Base-by-base conservation (phyloP, 2,888 invertebrate genomes). In the Cantharis nigra region DNA sequence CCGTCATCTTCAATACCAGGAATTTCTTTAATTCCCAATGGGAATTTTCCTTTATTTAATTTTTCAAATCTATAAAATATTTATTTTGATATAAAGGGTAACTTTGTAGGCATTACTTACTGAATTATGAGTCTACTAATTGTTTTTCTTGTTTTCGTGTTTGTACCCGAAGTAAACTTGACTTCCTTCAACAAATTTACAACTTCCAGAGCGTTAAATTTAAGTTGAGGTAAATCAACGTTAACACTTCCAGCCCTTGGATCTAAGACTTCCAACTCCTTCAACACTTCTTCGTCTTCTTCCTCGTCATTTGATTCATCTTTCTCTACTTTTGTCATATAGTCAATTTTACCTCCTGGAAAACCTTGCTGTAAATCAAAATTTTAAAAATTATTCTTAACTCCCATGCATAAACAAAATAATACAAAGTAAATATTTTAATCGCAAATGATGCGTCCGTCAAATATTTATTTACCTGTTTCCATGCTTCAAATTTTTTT, bases 221-320 rank as follows among this genome's bases (percentile, higher is more conserved):
- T 90, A 72, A 97, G 87, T 81, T 93, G 91, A 0, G 94, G 91
- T 80, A 97, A 90, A 69, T 90, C 89, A 3, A 95, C 95, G 88
- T 95, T 91, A 0, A 96, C 94, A 74, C 91, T 91, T 0, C 96
- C 97, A 2, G 96, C 96, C 69, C 96, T 90, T 0, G 96, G 96
- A 90, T 97, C 97, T 26, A 88, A 80, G 18, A 79, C 79, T n/a
- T 76, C 78, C 10, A 74, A 76, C 4, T 79, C 79, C 3, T 82
- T 82, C 0, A 80, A 83, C 18, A 84, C 84, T 9, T 77, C 80
- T 2, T 82, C 74, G 77, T 77, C 74, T 78, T 65, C 73, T 7
- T 67, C 86, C 14, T 82, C 84, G 16, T 81, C 83, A 10, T 85
- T 85, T 13, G 83, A 85, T 5, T 86, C 84, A 14, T 84, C 85